Evolutionary conservation across 2,888 invertebrate genomes (phyloP), one percentile per base, ranked within the genome.

Genomic region (Brenthis ino): DNA sequence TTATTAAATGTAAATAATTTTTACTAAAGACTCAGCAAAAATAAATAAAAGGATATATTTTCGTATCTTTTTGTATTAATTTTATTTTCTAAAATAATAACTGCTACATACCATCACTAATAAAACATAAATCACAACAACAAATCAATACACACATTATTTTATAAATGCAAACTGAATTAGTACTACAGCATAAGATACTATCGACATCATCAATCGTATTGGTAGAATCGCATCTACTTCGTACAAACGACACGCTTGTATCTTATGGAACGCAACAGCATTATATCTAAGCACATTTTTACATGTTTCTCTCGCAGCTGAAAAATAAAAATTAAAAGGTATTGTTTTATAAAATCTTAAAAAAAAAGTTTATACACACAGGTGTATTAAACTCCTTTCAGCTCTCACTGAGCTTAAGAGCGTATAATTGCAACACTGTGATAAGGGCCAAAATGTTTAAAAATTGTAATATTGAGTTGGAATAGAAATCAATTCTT

Each of bases 141-240:
- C 3, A 50, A n/a, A 50, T 20, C n/a, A 33, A 13, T 13, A 47
- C 0, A 6, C 0, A 37, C 0, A 11, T 37, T 53, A 28, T 55
- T 55, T 6, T n/a, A 48, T 11, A 8, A 68, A 6, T 20, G 60
- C 64, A 43, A 68, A 43, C 37, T 65, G 68, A n/a, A 68, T 65
- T 12, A 60, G 6, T 5, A 69, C 69, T 6, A 65, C 24, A 11
- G 55, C 61, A n/a, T 69, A 69, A 47, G 48, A 28, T 28, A 56
- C 11, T 13, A 55, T 6, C 24, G 37, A 37, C 11, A 51, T 61
- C 3, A 69, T 47, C 20, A 69, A 51, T 43, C 3, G 12, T 20
- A 69, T 24, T 4, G 69, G 69, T 24, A 65, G 37, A 16, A 24
- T 37, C 13, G 65, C 65, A 43, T 69, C 69, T 28, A 69, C 55